phyloP scores from a whole-genome alignment of 2,888 invertebrate genomes.

The Chymomyza fuscimana region DNA sequence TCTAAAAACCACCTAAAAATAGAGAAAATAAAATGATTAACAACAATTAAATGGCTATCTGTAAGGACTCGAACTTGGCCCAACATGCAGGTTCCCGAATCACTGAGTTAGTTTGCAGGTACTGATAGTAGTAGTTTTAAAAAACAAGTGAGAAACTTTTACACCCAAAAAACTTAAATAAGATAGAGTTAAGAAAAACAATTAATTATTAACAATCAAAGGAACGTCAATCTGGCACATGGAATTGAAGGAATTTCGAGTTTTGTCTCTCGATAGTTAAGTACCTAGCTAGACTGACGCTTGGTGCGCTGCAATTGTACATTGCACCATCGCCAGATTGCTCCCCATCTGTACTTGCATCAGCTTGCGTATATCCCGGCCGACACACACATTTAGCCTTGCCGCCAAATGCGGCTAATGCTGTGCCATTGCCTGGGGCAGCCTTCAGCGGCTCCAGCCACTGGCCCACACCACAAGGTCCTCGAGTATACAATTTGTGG shows the following conservation, averaged over 20 bases:
- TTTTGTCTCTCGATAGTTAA: constrained; percentile 80
- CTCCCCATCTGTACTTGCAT: constrained; percentile 35
- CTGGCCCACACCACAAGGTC: constrained; percentile 87
- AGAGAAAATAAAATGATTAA: constrained; percentile 57
- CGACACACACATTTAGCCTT: constrained; percentile 85
- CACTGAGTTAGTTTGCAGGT: constrained; percentile 8
- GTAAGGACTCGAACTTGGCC: background rate
- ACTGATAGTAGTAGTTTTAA: background rate
- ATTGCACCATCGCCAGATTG: constrained; percentile 34
- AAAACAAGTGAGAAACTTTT: background rate
- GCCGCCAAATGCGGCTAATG: constrained; percentile 47
- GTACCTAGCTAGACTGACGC: constrained; percentile 84
- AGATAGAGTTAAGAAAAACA: background rate
- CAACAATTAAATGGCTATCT: background rate
- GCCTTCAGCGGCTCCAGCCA: constrained; percentile 84
- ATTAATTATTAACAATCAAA: background rate
- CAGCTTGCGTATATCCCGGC: constrained; percentile 82
- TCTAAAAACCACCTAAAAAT: constrained; percentile 78
- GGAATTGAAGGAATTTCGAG: constrained; percentile 51
- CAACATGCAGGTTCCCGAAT: constrained; percentile 22
- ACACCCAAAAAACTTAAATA: background rate
- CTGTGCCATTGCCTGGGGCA: constrained; percentile 40
- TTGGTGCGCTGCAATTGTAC: constrained; percentile 83
- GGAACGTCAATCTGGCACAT: constrained; percentile 20
- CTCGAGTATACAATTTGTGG: constrained; percentile 87